Conservation (phyloP, 2,113 vertebrate genomes). For the Chunga burmeisteri region DNA sequence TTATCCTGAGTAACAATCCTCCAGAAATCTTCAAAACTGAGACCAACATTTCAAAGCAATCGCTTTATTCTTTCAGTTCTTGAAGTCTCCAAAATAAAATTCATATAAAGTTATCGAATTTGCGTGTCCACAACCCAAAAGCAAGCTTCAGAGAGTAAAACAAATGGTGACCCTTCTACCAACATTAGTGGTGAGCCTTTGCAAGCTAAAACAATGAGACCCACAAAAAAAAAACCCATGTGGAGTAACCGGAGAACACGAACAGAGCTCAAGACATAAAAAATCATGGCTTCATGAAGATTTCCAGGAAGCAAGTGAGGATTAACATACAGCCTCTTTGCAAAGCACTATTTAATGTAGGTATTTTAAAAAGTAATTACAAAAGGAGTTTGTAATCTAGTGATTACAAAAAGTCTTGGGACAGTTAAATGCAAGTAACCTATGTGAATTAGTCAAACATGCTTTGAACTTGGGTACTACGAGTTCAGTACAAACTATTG, state of each 20-base stretch:
- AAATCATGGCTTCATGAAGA: neutral
- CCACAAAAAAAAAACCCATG: neutral
- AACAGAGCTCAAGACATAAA: neutral
- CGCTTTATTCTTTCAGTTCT: neutral
- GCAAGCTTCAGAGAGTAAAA: neutral
- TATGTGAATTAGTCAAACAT: neutral
- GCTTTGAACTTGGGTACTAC: neutral
- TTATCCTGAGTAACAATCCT: neutral
- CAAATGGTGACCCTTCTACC: neutral
- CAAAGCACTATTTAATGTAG: neutral
- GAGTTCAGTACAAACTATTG: neutral
- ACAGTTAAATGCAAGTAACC: neutral
- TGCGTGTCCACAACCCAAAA: neutral
- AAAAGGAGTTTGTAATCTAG: neutral
- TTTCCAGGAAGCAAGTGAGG: neutral
- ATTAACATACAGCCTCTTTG: neutral
- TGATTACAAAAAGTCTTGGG: neutral
- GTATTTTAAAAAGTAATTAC: neutral
- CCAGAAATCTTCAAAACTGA: neutral
- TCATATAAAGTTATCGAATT: neutral
- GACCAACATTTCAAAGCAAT: neutral
- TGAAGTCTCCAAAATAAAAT: neutral
- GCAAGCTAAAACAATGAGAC: neutral
- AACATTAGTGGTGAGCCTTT: neutral
- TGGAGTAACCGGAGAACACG: neutral